Evolutionary conservation across 2,113 vertebrate genomes (phyloP).

Genomic region (Atractosteus spatula): DNA sequence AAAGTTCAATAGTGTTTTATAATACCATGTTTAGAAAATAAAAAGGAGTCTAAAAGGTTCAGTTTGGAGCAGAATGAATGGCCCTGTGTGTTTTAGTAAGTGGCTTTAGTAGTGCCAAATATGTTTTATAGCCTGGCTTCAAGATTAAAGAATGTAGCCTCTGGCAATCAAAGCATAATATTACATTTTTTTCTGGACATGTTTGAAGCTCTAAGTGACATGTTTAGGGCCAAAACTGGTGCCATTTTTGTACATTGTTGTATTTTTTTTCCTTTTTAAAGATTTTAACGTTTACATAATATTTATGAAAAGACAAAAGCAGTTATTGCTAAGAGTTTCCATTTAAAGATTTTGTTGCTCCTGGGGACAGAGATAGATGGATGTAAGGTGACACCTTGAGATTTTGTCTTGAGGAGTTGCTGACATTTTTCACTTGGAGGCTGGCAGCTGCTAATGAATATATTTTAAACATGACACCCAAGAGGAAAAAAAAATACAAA

Average conservation of each 20-base stretch:
- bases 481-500: constrained; percentile 32
- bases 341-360: constrained; percentile 47
- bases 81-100: constrained; percentile 12
- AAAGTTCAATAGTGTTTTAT: not conserved
- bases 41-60: not conserved
- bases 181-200: not conserved
- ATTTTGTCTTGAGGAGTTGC: constrained; percentile 51
- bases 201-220: not conserved
- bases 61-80: not conserved
- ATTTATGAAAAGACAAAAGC: constrained; percentile 45
- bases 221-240: not conserved
- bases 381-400: constrained; percentile 57
- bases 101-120: constrained; percentile 12
- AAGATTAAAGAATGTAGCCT: constrained; percentile 1
- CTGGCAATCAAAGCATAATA: not conserved
- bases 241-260: not conserved
- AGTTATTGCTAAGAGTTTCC: constrained; percentile 34
- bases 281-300: constrained; percentile 3
- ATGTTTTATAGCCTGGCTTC: constrained; percentile 8
- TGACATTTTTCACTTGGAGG: constrained; percentile 43
- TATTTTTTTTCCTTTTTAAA: not conserved
- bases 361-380: constrained; percentile 60
- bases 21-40: not conserved
- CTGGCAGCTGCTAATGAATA: constrained; percentile 64
- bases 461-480: constrained; percentile 52